Percentiles rank a stretch among this genome's conserved stretches.
Conservation (phyloP, 2,888 invertebrate genomes). For the Cetonia aurata region DNA sequence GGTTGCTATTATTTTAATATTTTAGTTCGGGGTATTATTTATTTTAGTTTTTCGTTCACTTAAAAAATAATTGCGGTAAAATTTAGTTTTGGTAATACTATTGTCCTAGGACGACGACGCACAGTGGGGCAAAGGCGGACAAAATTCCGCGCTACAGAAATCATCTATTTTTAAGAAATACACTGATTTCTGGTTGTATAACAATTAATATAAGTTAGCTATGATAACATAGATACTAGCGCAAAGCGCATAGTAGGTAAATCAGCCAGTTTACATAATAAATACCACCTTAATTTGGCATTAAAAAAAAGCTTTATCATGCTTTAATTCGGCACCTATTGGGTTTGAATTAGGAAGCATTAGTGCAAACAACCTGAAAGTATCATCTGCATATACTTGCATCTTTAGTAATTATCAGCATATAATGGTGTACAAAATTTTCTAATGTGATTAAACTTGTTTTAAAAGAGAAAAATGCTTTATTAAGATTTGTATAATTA, state of each 20-base stretch:
- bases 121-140: too few relatives aligned
- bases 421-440: too few relatives aligned
- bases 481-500: too few relatives aligned
- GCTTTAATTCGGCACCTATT: background rate
- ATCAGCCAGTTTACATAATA: conserved; percentile 1
- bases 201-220: conserved; percentile 6
- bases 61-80: too few relatives aligned
- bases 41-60: too few relatives aligned
- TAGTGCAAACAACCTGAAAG: too few relatives aligned
- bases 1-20: too few relatives aligned
- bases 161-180: conserved; percentile 11
- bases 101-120: too few relatives aligned
- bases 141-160: conserved; percentile 2
- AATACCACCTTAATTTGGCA: background rate
- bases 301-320: background rate
- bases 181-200: background rate
- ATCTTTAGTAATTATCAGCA: conserved; percentile 9
- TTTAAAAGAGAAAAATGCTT: too few relatives aligned
- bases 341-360: conserved; percentile 11
- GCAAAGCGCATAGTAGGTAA: too few relatives aligned
- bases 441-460: background rate
- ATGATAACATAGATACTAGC: background rate
- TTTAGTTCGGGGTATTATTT: too few relatives aligned
- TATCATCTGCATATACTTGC: conserved; percentile 13
- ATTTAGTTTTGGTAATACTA: too few relatives aligned